Evolutionary conservation across 2,797 vertebrate genomes (phyloP).

Genomic region (Neomorphus geoffroyi): DNA sequence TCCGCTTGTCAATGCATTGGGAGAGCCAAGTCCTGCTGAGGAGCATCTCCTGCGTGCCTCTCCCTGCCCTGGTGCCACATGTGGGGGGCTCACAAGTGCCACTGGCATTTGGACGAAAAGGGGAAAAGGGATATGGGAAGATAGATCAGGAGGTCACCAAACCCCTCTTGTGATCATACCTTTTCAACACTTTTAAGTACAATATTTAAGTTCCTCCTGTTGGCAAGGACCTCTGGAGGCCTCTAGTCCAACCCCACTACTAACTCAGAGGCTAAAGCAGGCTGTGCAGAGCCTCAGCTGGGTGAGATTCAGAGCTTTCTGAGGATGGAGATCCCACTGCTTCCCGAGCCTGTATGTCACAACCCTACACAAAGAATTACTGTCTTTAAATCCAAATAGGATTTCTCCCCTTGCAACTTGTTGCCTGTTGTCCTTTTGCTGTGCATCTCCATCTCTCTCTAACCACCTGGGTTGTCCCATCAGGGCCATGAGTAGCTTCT

Average conservation of each 20-base stretch:
- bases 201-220: no score
- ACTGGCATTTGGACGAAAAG: neutral
- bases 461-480: neutral
- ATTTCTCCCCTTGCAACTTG: neutral
- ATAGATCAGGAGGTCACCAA: neutral
- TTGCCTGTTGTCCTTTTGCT: neutral
- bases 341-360: rapidly evolving
- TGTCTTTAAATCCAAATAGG: neutral
- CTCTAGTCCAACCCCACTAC: neutral
- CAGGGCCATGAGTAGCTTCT: slow-evolving; percentile 4
- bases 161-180: no score
- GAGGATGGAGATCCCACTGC: neutral
- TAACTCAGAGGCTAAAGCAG: neutral
- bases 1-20: neutral
- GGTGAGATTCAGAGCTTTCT: neutral
- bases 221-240: neutral
- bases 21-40: neutral
- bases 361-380: neutral
- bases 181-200: no score
- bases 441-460: neutral
- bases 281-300: neutral
- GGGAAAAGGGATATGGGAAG: neutral
- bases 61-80: neutral
- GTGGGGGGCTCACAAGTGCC: neutral
- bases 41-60: neutral